phyloP scores from a whole-genome alignment of 1,140 invertebrate genomes.

The Ooceraea biroi region DNA sequence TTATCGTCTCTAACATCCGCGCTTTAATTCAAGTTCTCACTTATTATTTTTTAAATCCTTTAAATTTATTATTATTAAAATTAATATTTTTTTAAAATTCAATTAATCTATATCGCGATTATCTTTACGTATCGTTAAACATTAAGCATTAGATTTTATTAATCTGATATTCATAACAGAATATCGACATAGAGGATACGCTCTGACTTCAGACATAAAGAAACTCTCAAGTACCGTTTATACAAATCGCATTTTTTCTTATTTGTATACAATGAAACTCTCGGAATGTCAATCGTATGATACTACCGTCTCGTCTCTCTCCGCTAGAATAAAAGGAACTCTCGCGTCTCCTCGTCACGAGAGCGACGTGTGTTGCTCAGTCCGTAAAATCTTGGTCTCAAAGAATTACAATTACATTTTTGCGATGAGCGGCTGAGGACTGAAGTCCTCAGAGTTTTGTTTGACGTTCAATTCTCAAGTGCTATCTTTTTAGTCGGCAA shows the following conservation, averaged over 20 bases:
- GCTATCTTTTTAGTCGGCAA: background rate
- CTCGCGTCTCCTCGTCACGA: background rate
- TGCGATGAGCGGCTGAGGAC: background rate
- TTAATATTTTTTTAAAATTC: too few relatives aligned
- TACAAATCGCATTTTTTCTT: conserved; percentile 23
- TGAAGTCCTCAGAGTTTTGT: background rate
- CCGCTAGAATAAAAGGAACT: background rate
- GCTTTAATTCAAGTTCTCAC: background rate
- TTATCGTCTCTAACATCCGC: background rate
- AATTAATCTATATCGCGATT: too few relatives aligned
- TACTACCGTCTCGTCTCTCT: conserved; percentile 4
- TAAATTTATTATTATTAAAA: too few relatives aligned
- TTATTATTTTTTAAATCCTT: background rate
- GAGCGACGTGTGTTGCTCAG: background rate
- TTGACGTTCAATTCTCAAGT: background rate
- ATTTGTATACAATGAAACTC: conserved; percentile 51
- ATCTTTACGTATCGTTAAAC: too few relatives aligned
- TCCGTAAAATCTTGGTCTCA: background rate
- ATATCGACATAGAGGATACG: background rate
- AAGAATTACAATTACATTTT: background rate
- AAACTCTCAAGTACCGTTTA: background rate
- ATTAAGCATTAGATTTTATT: too few relatives aligned
- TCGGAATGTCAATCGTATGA: conserved; percentile 28
- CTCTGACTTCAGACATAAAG: background rate
- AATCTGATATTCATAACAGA: too few relatives aligned